Evolutionary conservation across 2,888 invertebrate species (phyloP).

Genomic region (Coelinius sp.): DNA sequence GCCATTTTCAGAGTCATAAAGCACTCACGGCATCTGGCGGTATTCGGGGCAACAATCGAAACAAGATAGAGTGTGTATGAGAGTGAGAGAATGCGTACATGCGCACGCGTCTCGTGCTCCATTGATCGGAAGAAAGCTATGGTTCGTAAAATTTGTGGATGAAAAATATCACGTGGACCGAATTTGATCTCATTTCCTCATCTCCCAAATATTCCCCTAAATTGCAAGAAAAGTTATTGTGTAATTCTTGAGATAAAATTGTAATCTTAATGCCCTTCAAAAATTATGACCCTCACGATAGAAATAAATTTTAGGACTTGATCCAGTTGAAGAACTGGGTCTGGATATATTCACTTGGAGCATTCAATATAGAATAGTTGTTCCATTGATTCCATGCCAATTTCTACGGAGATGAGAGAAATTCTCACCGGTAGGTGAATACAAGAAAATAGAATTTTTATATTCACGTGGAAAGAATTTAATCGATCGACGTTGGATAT

Average conservation of each 20-base stretch:
- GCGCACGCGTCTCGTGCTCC: conserved; percentile 65
- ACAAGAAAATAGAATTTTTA: conserved; percentile 2
- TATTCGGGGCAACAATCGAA: conserved; percentile 52
- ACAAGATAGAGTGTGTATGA: conserved; percentile 37
- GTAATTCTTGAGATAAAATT: no score
- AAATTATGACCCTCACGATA: no score
- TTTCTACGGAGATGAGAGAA: background rate
- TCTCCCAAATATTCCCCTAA: background rate
- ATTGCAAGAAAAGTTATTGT: background rate
- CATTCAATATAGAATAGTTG: no score
- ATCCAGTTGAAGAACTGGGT: no score
- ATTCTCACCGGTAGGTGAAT: background rate
- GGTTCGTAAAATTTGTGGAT: conserved; percentile 53
- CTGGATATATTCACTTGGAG: no score
- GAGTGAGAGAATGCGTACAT: conserved; percentile 45
- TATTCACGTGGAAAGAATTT: conserved; percentile 17
- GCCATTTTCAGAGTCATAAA: conserved; percentile 64
- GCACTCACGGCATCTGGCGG: conserved; percentile 64
- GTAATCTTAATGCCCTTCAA: no score
- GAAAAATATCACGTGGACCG: conserved; percentile 14
- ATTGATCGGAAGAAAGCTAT: conserved; percentile 65
- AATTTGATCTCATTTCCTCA: background rate
- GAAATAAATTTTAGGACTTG: no score
- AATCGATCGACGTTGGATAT: conserved; percentile 1
- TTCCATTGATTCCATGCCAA: no score